Conservation (phyloP, 53 echinoderm and acorn worm species). For the Patiria pectinifera region DNA sequence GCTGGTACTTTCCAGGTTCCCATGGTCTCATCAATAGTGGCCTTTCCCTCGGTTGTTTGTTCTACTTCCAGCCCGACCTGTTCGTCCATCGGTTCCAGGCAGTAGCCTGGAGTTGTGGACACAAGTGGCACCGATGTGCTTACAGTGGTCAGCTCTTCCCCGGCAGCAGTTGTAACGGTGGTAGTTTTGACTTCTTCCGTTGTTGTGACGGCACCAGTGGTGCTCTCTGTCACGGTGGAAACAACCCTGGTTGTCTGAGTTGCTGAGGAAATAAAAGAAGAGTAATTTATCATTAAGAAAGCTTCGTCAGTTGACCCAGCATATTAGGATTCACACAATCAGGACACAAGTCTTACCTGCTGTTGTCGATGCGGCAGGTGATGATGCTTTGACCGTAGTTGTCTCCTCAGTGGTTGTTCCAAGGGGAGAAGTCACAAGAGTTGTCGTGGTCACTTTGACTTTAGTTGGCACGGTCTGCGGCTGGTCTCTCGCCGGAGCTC, state of each 20-base stretch:
- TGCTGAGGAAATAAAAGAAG: not conserved
- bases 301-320: too few relatives aligned
- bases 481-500: not conserved
- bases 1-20: not conserved
- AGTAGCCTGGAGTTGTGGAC: slow-evolving; percentile 23
- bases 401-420: slow-evolving; percentile 10
- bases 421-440: slow-evolving; percentile 3
- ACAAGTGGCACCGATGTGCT: not conserved
- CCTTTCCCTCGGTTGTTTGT: not conserved
- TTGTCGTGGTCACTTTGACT: slow-evolving; percentile 14
- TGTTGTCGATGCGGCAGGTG: not conserved
- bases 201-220: slow-evolving; percentile 5
- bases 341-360: not conserved
- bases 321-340: too few relatives aligned
- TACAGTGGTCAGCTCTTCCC: not conserved
- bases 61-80: not conserved
- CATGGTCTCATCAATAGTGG: not conserved
- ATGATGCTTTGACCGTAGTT: not conserved
- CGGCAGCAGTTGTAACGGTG: not conserved
- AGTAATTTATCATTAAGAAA: not conserved
- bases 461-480: not conserved
- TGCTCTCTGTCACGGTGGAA: slow-evolving; percentile 2
- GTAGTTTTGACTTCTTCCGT: not conserved
- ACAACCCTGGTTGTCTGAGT: not conserved
- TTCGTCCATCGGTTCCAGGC: not conserved